Evolutionary conservation across 2,888 invertebrate genomes (phyloP).

Genomic region (Neelides folsomi): DNA sequence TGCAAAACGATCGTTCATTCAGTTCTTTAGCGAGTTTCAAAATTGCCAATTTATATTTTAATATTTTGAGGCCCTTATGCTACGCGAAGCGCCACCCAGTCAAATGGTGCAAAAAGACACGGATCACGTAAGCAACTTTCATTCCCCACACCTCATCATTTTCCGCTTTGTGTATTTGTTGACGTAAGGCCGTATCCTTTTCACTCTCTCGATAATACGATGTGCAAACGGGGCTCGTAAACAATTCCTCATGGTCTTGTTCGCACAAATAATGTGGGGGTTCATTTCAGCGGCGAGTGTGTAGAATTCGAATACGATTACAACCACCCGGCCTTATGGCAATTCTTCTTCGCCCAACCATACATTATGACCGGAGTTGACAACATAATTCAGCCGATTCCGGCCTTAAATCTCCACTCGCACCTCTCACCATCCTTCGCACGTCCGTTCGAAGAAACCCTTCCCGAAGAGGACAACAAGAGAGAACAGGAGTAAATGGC

Average conservation of each 20-base stretch:
- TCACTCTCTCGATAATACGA: background rate
- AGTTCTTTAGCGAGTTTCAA: conserved; percentile 41
- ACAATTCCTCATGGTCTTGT: background rate
- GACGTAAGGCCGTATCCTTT: background rate
- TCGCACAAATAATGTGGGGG: background rate
- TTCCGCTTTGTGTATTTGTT: background rate
- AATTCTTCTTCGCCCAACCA: conserved; percentile 31
- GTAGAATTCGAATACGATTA: conserved; percentile 23
- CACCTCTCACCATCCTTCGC: too few species aligned
- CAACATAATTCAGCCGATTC: background rate
- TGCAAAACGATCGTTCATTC: conserved; percentile 46
- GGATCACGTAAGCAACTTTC: conserved; percentile 27
- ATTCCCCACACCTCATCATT: background rate
- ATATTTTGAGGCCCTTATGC: conserved; percentile 57
- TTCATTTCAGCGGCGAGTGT: conserved; percentile 28
- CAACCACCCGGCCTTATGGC: conserved; percentile 19
- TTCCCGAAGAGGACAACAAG: too few species aligned
- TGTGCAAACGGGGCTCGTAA: background rate
- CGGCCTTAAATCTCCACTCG: too few species aligned
- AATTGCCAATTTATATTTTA: conserved; percentile 59
- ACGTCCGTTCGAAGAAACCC: too few species aligned
- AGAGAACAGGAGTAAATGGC: too few species aligned
- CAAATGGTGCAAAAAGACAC: conserved; percentile 39
- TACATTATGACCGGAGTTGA: conserved; percentile 12
- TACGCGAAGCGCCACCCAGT: conserved; percentile 50